phyloP scores from a whole-genome alignment of 2,888 invertebrate species.

The Chelonus formosanus region DNA sequence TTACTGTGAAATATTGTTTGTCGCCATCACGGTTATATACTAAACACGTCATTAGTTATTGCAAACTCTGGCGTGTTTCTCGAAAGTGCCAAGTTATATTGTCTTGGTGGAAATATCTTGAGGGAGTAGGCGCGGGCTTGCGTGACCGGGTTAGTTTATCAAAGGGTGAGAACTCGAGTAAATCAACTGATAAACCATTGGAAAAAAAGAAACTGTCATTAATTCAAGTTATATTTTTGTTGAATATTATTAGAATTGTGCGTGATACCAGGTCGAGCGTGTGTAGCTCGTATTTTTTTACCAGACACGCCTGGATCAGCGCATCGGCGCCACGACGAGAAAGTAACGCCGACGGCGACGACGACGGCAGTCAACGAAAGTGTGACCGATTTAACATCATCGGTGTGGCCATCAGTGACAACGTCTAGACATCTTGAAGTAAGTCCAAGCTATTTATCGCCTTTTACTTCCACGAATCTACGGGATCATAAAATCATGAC shows the following conservation, averaged over 20 bases:
- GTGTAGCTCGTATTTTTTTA: conserved; percentile 21
- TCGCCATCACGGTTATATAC: background rate
- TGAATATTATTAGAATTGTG: background rate
- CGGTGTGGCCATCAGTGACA: background rate
- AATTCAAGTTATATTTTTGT: background rate
- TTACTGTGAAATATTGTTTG: conserved; percentile 6
- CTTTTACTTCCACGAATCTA: too few species aligned
- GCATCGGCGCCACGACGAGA: conserved; percentile 3
- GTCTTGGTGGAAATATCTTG: conserved; percentile 31
- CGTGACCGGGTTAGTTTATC: conserved; percentile 30
- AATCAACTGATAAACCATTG: background rate
- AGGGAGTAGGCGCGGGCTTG: conserved; percentile 32
- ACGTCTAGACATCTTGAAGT: conserved; percentile 11
- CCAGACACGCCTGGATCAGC: conserved; percentile 18
- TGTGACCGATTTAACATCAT: conserved; percentile 13
- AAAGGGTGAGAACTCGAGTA: conserved; percentile 6
- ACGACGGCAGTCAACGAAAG: conserved; percentile 27
- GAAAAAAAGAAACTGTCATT: conserved; percentile 17
- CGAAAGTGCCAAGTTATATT: conserved; percentile 35
- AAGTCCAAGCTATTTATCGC: background rate
- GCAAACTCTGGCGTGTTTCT: background rate
- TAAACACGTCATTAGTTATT: too few species aligned
- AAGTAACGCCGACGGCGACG: conserved; percentile 26
- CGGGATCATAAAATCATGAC: too few species aligned
- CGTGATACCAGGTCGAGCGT: conserved; percentile 2